Evolutionary conservation across 2,888 invertebrate genomes (phyloP).

Genomic region (Amphimallon solstitiale): DNA sequence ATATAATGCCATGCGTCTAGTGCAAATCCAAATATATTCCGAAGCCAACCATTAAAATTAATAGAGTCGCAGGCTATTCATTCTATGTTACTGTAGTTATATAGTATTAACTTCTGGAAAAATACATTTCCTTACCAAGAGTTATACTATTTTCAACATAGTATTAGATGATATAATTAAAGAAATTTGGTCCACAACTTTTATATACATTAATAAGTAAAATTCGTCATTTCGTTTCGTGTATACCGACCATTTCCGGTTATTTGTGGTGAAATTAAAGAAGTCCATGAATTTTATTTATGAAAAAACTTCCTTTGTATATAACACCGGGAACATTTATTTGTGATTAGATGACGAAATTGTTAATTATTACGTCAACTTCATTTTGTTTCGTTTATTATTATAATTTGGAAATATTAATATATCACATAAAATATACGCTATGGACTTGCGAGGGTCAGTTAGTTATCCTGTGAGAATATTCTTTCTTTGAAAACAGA

Average conservation of each 20-base stretch:
- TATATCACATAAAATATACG: too few species aligned
- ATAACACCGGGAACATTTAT: neutral
- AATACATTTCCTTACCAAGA: neutral
- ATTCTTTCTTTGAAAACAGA: too few species aligned
- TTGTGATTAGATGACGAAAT: neutral
- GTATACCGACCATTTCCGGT: slow-evolving; percentile 6
- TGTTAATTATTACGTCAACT: neutral
- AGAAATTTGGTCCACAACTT: slow-evolving; percentile 5
- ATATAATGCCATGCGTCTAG: too few species aligned
- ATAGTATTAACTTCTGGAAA: neutral
- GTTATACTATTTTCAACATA: neutral
- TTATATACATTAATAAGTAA: neutral
- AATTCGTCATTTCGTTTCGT: slow-evolving; percentile 15
- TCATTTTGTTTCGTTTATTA: too few species aligned
- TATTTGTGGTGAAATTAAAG: slow-evolving; percentile 22
- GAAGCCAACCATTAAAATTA: too few species aligned
- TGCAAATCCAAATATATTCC: too few species aligned
- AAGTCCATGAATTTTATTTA: neutral
- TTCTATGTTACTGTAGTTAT: neutral
- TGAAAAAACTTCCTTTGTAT: slow-evolving; percentile 1
- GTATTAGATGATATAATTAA: neutral
- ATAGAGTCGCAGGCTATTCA: too few species aligned
- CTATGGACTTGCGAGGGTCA: too few species aligned
- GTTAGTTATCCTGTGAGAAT: too few species aligned
- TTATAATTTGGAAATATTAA: too few species aligned